These are phyloP conservation scores for Capromys pilorides DNA, from an alignment of 2,797 vertebrate genomes.

Conservation along the genomic window DNA sequence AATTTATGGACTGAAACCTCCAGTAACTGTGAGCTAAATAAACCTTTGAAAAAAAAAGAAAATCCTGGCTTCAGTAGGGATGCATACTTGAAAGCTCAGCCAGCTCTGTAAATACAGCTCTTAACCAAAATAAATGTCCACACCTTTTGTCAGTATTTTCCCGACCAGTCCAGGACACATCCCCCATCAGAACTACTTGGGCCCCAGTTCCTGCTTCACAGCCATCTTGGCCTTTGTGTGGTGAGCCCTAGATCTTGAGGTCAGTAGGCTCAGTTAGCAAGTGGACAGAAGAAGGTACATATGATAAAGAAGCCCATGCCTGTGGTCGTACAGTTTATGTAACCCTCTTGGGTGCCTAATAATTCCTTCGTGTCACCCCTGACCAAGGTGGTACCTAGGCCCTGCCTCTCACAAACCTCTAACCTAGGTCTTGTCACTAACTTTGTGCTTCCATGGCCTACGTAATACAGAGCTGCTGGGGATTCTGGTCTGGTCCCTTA, in stretches of 20 bases:
- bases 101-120: background rate
- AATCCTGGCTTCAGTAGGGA: background rate
- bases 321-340: slow-evolving; percentile 32
- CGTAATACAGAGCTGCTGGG: slow-evolving; percentile 52
- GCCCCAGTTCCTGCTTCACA: slow-evolving; percentile 1
- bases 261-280: background rate
- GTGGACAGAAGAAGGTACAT: slow-evolving; percentile 24
- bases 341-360: slow-evolving; percentile 28
- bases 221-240: background rate
- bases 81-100: background rate
- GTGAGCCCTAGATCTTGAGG: slow-evolving; percentile 17
- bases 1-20: too few relatives aligned
- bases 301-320: background rate
- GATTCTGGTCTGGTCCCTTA: slow-evolving; percentile 33
- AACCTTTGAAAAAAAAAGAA: too few relatives aligned
- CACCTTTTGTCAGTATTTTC: slow-evolving; percentile 49
- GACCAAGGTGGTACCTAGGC: slow-evolving; percentile 26
- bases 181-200: slow-evolving; percentile 6
- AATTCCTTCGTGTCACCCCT: background rate
- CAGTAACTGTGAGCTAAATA: too few relatives aligned
- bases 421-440: slow-evolving; percentile 43
- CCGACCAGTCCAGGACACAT: background rate
- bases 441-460: slow-evolving; percentile 10
- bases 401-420: slow-evolving; percentile 59
- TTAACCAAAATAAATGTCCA: slow-evolving; percentile 55